Conservation (phyloP, 2,113 vertebrate genomes). For the Alexandromys fortis region DNA sequence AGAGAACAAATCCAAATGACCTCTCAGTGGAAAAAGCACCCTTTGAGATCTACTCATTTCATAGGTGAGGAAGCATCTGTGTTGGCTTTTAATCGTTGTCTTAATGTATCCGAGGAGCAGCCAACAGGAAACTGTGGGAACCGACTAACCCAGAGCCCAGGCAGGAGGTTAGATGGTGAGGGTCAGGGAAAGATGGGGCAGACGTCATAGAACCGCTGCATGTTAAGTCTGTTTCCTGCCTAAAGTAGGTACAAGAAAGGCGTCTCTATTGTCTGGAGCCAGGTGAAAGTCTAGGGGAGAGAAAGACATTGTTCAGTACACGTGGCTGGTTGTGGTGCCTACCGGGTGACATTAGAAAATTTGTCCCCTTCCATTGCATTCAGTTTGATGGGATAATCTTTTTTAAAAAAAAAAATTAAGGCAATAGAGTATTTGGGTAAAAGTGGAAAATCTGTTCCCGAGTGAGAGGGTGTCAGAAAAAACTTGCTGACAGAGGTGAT, state of each 20-base stretch:
- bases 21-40: slow-evolving; percentile 44
- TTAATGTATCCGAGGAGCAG: neutral
- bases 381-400: slow-evolving; percentile 30
- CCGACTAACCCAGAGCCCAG: neutral
- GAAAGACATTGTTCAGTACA: neutral
- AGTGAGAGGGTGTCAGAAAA: neutral
- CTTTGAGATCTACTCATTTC: slow-evolving; percentile 9
- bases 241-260: neutral
- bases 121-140: neutral
- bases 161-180: neutral
- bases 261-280: neutral
- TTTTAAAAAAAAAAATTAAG: neutral
- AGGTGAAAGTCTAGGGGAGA: neutral
- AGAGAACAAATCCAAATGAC: neutral
- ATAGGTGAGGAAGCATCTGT: neutral
- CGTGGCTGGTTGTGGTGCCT: neutral
- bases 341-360: neutral
- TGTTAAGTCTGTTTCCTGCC: neutral
- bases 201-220: neutral
- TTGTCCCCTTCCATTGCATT: neutral
- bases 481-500: slow-evolving; percentile 22
- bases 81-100: slow-evolving; percentile 7
- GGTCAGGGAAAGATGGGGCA: neutral
- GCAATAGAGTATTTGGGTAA: neutral
- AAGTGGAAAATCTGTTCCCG: neutral